These are phyloP conservation scores for Oenanthe oenanthe DNA, from an alignment of 2,113 vertebrate genomes.

Conservation along the genomic window DNA sequence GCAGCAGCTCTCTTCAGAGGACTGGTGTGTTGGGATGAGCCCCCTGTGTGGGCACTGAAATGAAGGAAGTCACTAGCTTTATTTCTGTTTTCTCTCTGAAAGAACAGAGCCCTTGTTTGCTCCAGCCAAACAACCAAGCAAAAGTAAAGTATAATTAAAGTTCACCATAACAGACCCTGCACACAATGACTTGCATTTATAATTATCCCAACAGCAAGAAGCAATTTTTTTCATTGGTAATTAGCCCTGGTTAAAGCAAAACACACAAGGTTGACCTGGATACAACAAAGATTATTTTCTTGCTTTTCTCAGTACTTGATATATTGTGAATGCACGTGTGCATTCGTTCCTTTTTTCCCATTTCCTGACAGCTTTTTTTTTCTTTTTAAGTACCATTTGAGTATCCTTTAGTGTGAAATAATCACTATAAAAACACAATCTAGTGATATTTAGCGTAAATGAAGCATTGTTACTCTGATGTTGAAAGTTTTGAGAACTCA, in stretches of 20 bases:
- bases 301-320: not conserved
- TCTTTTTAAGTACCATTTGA: not conserved
- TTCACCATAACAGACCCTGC: constrained; percentile 22
- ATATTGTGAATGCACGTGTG: not conserved
- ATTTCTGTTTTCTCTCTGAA: constrained; percentile 30
- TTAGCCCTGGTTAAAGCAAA: constrained; percentile 43
- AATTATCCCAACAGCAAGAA: constrained; percentile 27
- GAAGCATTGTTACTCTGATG: not conserved
- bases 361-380: not conserved
- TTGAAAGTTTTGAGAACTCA: not conserved
- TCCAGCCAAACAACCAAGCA: constrained; percentile 24
- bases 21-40: not conserved
- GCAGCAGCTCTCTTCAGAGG: not conserved
- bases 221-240: constrained; percentile 13
- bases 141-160: constrained; percentile 51
- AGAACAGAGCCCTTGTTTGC: constrained; percentile 39
- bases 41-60: not conserved
- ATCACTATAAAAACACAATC: not conserved
- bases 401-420: not conserved
- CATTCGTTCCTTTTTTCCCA: not conserved
- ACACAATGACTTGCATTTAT: constrained; percentile 7
- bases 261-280: constrained; percentile 2
- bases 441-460: not conserved
- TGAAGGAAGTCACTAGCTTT: constrained; percentile 13
- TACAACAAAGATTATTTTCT: not conserved